Conservation (phyloP, 2,113 vertebrate species). For the Paedocypris sp. region DNA sequence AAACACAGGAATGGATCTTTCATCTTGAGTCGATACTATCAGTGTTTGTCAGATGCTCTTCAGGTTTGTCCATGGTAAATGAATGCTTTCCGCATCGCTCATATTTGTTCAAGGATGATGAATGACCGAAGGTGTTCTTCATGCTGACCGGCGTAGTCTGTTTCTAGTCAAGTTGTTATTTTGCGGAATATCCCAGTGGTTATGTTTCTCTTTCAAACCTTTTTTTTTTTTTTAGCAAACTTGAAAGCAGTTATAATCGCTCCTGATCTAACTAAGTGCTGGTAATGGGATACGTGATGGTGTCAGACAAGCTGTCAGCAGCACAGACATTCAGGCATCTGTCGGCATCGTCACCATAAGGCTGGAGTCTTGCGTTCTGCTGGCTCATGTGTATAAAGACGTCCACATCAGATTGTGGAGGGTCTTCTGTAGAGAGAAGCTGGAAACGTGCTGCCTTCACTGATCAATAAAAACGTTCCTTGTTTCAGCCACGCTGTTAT, state of each 20-base stretch:
- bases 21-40: neutral
- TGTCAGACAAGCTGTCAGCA: slow-evolving; percentile 3
- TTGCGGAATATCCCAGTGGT: too few relatives aligned
- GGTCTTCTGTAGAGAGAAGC: too few relatives aligned
- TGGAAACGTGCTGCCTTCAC: too few relatives aligned
- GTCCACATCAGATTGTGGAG: slow-evolving; percentile 20
- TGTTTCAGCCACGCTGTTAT: too few relatives aligned
- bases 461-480: too few relatives aligned
- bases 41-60: slow-evolving; percentile 3
- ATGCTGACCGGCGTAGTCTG: neutral
- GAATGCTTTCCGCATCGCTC: neutral
- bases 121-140: neutral
- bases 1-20: neutral
- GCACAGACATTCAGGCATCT: neutral
- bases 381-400: slow-evolving; percentile 23
- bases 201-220: neutral
- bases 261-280: neutral
- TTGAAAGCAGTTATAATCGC: slow-evolving; percentile 4
- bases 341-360: neutral
- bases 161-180: too few relatives aligned
- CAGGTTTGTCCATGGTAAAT: neutral
- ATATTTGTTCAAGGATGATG: neutral
- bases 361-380: neutral
- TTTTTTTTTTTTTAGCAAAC: neutral
- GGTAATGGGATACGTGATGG: neutral